A percentile compares a stretch with the other conserved stretches of the same genome.
Conservation (phyloP, 2,113 vertebrate genomes). For the Lagopus leucura region DNA sequence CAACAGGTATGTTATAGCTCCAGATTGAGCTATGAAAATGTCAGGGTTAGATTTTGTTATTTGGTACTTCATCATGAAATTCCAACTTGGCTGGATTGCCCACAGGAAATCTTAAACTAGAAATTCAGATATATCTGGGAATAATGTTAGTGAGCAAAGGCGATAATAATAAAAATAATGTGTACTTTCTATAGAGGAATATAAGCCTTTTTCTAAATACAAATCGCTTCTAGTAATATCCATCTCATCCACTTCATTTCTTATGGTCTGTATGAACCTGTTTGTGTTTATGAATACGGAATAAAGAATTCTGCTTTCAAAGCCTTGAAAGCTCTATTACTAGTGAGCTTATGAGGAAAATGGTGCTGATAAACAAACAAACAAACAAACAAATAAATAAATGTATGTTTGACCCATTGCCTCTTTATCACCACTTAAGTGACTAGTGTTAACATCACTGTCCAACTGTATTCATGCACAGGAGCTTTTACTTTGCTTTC, state of each 20-base stretch:
- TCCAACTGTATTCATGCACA: neutral
- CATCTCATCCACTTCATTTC: neutral
- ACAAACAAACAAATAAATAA: too few species aligned
- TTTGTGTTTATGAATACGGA: neutral
- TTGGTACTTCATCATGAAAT: neutral
- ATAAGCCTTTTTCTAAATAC: neutral
- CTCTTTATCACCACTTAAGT: slow-evolving; percentile 22
- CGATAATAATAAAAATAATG: neutral
- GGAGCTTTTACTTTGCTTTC: slow-evolving; percentile 18
- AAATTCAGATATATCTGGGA: neutral
- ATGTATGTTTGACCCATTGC: neutral
- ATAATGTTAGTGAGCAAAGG: neutral
- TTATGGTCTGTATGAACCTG: neutral
- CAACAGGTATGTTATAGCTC: neutral
- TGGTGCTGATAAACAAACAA: neutral
- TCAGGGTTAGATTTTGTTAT: neutral
- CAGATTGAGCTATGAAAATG: neutral
- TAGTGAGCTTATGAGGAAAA: neutral
- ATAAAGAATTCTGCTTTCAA: neutral
- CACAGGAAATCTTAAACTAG: neutral
- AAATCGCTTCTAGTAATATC: neutral
- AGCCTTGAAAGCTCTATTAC: neutral
- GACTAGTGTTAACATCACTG: slow-evolving; percentile 4
- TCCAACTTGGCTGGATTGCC: neutral
- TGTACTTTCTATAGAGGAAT: neutral